These are phyloP conservation scores for Microtus oregoni DNA, from an alignment of 2,113 vertebrate species.

Conservation along the genomic window DNA sequence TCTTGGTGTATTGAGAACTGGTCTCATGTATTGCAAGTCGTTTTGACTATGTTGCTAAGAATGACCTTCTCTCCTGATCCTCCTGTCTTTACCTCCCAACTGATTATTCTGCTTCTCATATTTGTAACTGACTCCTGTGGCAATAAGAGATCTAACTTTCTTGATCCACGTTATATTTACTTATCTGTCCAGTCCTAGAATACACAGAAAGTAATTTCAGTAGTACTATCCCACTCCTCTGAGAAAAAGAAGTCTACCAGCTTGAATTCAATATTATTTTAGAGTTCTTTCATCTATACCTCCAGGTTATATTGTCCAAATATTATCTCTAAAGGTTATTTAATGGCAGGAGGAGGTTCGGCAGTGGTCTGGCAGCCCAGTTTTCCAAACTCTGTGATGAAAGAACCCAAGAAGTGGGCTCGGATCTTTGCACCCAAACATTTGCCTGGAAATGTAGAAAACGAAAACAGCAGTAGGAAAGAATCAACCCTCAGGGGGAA, in stretches of 20 bases:
- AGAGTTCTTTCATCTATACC: constrained; percentile 32
- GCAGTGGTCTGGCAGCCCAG: background rate
- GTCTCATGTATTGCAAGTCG: background rate
- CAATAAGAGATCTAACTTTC: constrained; percentile 13
- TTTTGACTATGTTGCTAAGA: background rate
- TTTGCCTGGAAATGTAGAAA: background rate
- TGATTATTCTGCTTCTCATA: constrained; percentile 23
- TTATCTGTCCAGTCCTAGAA: constrained; percentile 61
- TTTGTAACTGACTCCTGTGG: constrained; percentile 32
- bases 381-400: background rate
- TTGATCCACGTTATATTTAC: constrained; percentile 33
- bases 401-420: constrained; percentile 23
- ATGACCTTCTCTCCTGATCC: background rate
- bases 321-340: constrained; percentile 56
- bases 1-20: background rate
- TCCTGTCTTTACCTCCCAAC: background rate
- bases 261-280: constrained; percentile 53
- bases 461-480: constrained; percentile 29
- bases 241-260: constrained; percentile 57
- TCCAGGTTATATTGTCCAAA: constrained; percentile 34
- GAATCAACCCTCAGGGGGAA: background rate
- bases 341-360: background rate
- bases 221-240: constrained; percentile 12
- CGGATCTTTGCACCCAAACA: background rate
- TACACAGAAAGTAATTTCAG: constrained; percentile 62